Evolutionary conservation across 2,888 invertebrate species (phyloP).

Genomic region (Endotricha flammealis): DNA sequence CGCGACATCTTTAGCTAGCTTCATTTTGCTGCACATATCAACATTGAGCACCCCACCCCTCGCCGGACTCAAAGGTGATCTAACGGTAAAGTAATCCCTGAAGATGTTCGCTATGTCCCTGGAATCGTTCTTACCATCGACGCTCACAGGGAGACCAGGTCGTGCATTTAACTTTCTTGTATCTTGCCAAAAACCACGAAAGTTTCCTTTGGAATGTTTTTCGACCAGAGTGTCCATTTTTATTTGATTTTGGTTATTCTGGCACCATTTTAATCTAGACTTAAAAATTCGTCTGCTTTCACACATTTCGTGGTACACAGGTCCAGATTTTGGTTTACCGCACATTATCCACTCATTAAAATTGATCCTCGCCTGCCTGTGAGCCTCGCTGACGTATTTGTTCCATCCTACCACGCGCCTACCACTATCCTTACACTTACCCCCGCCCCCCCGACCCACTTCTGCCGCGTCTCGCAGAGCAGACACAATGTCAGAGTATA

Average conservation of each 20-base stretch:
- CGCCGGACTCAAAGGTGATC: slow-evolving; percentile 1
- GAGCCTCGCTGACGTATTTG: slow-evolving; percentile 5
- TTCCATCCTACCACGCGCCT: slow-evolving; percentile 3
- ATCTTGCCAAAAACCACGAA: slow-evolving; percentile 15
- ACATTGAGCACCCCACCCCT: not conserved
- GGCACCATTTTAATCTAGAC: slow-evolving; percentile 4
- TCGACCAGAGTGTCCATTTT: slow-evolving; percentile 11
- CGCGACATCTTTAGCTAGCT: slow-evolving; percentile 1
- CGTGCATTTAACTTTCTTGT: slow-evolving; percentile 8
- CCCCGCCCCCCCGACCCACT: slow-evolving; percentile 1
- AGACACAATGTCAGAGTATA: slow-evolving; percentile 14
- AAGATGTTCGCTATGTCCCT: slow-evolving; percentile 13
- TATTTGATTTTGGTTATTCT: too few species aligned
- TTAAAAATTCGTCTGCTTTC: slow-evolving; percentile 8
- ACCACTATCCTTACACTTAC: too few species aligned
- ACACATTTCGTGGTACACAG: slow-evolving; percentile 7
- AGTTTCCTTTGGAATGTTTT: slow-evolving; percentile 12
- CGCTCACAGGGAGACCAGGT: slow-evolving; percentile 15
- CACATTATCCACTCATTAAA: slow-evolving; percentile 5
- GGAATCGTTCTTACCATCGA: slow-evolving; percentile 13
- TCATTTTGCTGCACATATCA: slow-evolving; percentile 1
- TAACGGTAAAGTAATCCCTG: slow-evolving; percentile 13
- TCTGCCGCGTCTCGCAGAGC: slow-evolving; percentile 8
- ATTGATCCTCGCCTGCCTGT: slow-evolving; percentile 4
- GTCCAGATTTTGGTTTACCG: slow-evolving; percentile 7